A percentile compares a stretch with the other conserved stretches of the same genome.
These are phyloP conservation scores for Anagrus nilaparvatae DNA, from an alignment of 1,140 invertebrate genomes.

Conservation along the genomic window DNA sequence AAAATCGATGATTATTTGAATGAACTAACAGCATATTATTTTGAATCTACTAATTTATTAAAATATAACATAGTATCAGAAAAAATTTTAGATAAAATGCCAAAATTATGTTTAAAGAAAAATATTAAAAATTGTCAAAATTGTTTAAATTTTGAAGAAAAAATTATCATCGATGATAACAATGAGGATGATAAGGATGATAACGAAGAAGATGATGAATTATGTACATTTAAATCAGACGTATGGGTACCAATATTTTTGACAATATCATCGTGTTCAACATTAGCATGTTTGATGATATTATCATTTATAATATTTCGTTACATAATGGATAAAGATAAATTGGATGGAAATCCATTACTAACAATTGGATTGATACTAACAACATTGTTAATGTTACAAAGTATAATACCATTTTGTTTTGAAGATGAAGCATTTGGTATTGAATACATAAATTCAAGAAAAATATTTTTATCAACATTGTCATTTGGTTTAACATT, in stretches of 20 bases:
- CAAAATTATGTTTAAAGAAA: conserved; percentile 24
- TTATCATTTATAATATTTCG: conserved; percentile 43
- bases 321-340: conserved; percentile 40
- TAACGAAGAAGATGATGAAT: neutral
- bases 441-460: conserved; percentile 34
- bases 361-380: conserved; percentile 45
- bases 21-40: conserved; percentile 20
- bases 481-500: conserved; percentile 45
- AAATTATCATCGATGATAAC: no score
- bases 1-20: conserved; percentile 15
- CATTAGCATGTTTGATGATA: conserved; percentile 38
- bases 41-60: conserved; percentile 17
- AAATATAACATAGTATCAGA: conserved; percentile 17
- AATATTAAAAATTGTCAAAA: conserved; percentile 21
- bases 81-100: conserved; percentile 15
- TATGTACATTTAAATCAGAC: conserved; percentile 26
- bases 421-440: conserved; percentile 33
- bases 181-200: neutral
- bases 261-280: conserved; percentile 39
- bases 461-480: conserved; percentile 43
- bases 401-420: conserved; percentile 45
- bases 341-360: conserved; percentile 45
- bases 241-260: conserved; percentile 42
- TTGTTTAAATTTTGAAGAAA: conserved; percentile 24
- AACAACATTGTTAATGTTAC: conserved; percentile 41